Percentiles rank a stretch among this genome's conserved stretches.
phyloP scores from a whole-genome alignment of 2,888 invertebrate species.

The Ectemnius continuus region DNA sequence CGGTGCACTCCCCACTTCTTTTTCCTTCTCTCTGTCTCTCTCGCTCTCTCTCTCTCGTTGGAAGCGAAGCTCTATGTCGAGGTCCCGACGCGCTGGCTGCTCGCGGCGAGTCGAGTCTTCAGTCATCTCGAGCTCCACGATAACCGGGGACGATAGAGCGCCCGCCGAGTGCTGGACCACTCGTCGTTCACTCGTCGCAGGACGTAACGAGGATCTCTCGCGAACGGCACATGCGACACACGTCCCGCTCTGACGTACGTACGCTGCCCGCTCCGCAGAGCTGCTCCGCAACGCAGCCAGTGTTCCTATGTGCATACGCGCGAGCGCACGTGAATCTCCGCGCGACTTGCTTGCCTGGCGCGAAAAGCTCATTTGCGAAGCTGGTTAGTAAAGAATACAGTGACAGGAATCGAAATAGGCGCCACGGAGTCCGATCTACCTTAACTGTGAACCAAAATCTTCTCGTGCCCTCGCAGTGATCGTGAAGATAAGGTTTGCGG shows the following conservation, averaged over 20 bases:
- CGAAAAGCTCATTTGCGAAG: no score
- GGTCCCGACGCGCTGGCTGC: slow-evolving; percentile 3
- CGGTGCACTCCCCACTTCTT: slow-evolving; percentile 26
- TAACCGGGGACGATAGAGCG: not conserved
- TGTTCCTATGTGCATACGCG: slow-evolving; percentile 62
- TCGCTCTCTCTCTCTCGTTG: not conserved
- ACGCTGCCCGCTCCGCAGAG: slow-evolving; percentile 10
- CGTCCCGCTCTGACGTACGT: slow-evolving; percentile 38
- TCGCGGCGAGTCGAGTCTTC: slow-evolving; percentile 2
- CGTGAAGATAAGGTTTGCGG: not conserved
- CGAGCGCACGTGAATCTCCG: slow-evolving; percentile 47
- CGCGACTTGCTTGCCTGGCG: not conserved
- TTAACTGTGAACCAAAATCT: not conserved
- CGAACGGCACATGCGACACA: slow-evolving; percentile 62
- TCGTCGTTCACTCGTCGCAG: no score
- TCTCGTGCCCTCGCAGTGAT: not conserved
- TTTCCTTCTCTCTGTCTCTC: no score
- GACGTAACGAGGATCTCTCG: slow-evolving; percentile 14
- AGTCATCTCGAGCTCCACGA: slow-evolving; percentile 2
- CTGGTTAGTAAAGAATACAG: no score
- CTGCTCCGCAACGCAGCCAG: slow-evolving; percentile 42
- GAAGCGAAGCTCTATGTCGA: slow-evolving; percentile 29
- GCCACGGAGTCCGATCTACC: not conserved
- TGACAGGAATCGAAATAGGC: no score
- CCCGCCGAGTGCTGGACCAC: no score